Evolutionary conservation across 1,140 invertebrate species (phyloP).

Genomic region (Drosophila setifemur): DNA sequence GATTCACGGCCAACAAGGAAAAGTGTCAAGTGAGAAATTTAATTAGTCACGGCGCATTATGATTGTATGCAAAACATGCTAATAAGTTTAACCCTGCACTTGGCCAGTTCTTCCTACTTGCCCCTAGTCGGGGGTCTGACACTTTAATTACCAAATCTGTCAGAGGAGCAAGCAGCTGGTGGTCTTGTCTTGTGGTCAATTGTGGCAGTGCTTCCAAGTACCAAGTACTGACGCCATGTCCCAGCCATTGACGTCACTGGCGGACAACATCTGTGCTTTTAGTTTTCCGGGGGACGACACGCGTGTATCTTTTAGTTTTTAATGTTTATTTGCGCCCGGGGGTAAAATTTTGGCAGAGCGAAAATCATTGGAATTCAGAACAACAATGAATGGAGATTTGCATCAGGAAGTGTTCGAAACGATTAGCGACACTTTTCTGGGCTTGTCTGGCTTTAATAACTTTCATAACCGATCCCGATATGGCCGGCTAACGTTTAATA

Average conservation of each 20-base stretch:
- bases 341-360: conserved; percentile 2
- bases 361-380: conserved; percentile 1
- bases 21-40: conserved; percentile 21
- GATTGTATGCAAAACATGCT: not conserved
- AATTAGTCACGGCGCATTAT: conserved; percentile 39
- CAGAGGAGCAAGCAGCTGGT: conserved; percentile 52
- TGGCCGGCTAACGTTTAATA: conserved; percentile 27
- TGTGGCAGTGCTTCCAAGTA: conserved; percentile 9
- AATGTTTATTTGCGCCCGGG: conserved; percentile 12
- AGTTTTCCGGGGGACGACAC: conserved; percentile 9
- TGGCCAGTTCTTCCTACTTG: conserved; percentile 12
- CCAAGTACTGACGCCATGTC: conserved; percentile 30
- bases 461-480: conserved; percentile 41
- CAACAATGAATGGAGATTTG: too few species aligned
- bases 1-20: conserved; percentile 32
- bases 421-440: conserved; percentile 24
- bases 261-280: conserved; percentile 25
- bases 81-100: conserved; percentile 4
- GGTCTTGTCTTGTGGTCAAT: conserved; percentile 45
- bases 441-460: conserved; percentile 37
- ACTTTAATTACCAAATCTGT: conserved; percentile 69
- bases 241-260: conserved; percentile 50
- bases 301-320: conserved; percentile 40
- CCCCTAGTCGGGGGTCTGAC: conserved; percentile 23
- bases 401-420: conserved; percentile 21